These are phyloP conservation scores for Turritopsis rubra DNA, from an alignment of 30 jellyfish, hydroid and myxozoan species.

Conservation along the genomic window DNA sequence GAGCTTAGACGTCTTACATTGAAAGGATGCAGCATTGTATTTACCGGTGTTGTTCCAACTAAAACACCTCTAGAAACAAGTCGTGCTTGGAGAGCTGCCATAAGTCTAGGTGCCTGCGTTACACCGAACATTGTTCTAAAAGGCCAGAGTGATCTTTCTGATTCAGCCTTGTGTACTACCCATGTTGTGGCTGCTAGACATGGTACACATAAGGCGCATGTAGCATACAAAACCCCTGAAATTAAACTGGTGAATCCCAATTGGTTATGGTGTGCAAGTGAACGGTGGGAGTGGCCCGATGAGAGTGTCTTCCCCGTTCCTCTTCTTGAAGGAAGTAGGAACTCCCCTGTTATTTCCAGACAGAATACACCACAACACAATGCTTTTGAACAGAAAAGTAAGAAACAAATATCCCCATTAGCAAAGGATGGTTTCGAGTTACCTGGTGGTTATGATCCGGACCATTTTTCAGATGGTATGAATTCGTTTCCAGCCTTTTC, in stretches of 20 bases:
- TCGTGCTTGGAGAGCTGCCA: constrained; percentile 72
- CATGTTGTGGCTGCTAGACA: constrained; percentile 96
- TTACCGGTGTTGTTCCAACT: constrained; percentile 90
- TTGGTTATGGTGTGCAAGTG: constrained; percentile 96
- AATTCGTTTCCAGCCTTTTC: constrained; percentile 47
- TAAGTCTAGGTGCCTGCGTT: constrained; percentile 87
- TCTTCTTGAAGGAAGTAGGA: constrained; percentile 15
- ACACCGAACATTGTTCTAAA: constrained; percentile 34
- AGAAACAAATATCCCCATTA: constrained; percentile 18
- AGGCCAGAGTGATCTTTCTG: constrained; percentile 1
- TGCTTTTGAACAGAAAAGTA: constrained; percentile 18
- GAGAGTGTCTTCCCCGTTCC: constrained; percentile 87
- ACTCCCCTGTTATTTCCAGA: constrained; percentile 64
- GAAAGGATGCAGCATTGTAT: constrained; percentile 72
- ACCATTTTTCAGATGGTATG: background rate
- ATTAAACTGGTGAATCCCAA: constrained; percentile 77
- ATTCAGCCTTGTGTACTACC: constrained; percentile 37
- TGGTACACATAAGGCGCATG: constrained; percentile 93
- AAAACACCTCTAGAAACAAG: constrained; percentile 66
- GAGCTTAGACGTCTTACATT: constrained; percentile 73
- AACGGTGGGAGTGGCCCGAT: constrained; percentile 96
- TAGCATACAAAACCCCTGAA: constrained; percentile 53
- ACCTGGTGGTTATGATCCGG: constrained; percentile 30
- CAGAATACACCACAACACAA: constrained; percentile 66
- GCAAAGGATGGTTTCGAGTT: constrained; percentile 56